phyloP scores from a whole-genome alignment of 1,140 invertebrate species.

The Homarus americanus region DNA sequence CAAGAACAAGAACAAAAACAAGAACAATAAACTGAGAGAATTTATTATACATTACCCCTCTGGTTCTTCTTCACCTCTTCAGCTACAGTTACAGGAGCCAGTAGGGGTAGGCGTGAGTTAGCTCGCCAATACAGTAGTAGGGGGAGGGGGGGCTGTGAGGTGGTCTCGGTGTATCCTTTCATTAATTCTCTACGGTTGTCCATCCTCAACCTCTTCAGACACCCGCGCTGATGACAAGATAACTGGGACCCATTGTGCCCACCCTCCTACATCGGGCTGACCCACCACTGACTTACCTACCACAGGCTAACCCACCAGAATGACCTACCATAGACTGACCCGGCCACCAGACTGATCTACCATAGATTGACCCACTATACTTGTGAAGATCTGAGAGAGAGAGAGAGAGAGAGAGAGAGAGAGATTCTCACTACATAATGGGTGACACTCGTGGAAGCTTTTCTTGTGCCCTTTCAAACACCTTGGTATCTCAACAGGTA shows the following conservation, averaged over 20 bases:
- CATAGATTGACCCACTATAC: too few species aligned
- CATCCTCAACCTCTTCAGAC: not conserved
- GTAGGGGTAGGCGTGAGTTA: too few species aligned
- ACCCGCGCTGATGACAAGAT: too few species aligned
- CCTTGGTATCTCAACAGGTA: too few species aligned
- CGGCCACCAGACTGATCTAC: not conserved
- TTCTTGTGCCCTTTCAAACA: too few species aligned
- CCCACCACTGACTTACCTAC: not conserved
- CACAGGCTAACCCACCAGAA: not conserved
- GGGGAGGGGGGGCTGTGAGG: not conserved
- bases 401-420: slow-evolving; percentile 4
- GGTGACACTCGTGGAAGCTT: too few species aligned
- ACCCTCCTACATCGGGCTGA: not conserved
- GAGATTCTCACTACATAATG: not conserved
- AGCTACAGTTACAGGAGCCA: too few species aligned
- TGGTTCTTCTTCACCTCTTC: too few species aligned
- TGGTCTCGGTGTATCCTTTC: not conserved
- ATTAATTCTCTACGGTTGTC: slow-evolving; percentile 36
- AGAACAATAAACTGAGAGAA: too few species aligned
- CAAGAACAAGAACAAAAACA: too few species aligned
- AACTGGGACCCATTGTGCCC: not conserved
- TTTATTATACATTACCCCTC: too few species aligned
- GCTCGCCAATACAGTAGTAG: not conserved
- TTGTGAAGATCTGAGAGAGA: too few species aligned
- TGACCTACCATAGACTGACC: not conserved